Evolutionary conservation across 2,113 vertebrate genomes (phyloP).

Genomic region (Limnothrissa miodon): DNA sequence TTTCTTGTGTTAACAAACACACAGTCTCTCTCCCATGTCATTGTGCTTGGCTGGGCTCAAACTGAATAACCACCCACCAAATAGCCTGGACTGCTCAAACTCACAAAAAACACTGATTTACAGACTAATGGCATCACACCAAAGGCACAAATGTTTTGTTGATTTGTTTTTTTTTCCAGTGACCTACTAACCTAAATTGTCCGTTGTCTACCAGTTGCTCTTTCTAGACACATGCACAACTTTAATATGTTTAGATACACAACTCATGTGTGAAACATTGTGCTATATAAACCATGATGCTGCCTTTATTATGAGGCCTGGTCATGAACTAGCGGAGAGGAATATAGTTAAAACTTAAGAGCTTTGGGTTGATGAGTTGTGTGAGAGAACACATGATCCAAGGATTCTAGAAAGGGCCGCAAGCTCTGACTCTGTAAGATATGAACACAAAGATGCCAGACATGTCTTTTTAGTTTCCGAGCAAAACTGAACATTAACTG

Average conservation of each 20-base stretch:
- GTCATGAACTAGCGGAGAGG: neutral
- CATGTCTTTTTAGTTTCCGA: neutral
- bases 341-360: neutral
- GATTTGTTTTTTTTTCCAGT: neutral
- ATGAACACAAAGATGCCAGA: neutral
- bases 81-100: constrained; percentile 48
- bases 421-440: neutral
- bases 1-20: constrained; percentile 63
- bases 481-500: neutral
- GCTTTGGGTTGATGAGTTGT: neutral
- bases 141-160: neutral
- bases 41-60: constrained; percentile 31
- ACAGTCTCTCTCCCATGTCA: constrained; percentile 65
- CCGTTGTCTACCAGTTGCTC: neutral
- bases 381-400: neutral
- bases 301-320: neutral
- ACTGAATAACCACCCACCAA: constrained; percentile 34
- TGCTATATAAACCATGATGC: neutral
- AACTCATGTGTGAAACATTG: neutral
- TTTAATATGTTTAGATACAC: neutral
- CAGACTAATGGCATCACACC: neutral
- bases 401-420: neutral
- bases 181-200: constrained; percentile 13
- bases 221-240: neutral
- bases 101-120: constrained; percentile 21